Evolutionary conservation across 1,140 invertebrate species (phyloP).

Genomic region (Lordiphosa collinella): DNA sequence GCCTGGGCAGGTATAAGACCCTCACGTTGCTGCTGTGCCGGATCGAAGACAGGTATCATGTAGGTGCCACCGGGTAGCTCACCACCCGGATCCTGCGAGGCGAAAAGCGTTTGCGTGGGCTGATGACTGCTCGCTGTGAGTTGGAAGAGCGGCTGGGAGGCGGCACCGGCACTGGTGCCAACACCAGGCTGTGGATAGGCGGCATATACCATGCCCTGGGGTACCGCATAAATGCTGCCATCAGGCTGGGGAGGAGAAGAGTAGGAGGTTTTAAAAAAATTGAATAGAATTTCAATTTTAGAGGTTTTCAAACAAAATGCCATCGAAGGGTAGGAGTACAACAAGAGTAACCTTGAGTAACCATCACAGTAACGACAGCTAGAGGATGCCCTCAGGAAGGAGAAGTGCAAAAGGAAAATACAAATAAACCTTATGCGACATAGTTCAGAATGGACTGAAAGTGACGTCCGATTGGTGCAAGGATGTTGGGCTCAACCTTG

Average conservation of each 20-base stretch:
- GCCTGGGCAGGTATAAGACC: slow-evolving; percentile 69
- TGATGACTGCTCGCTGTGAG: slow-evolving; percentile 55
- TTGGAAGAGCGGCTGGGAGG: slow-evolving; percentile 64
- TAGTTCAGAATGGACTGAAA: too few relatives aligned
- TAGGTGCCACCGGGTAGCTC: slow-evolving; percentile 71
- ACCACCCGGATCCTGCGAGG: slow-evolving; percentile 58
- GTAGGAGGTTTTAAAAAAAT: neutral
- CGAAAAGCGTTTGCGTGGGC: slow-evolving; percentile 47
- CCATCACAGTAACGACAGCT: too few relatives aligned
- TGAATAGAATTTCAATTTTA: neutral
- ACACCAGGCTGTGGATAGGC: slow-evolving; percentile 71
- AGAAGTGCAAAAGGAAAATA: too few relatives aligned
- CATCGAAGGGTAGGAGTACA: too few relatives aligned
- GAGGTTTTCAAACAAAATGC: too few relatives aligned
- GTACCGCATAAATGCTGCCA: slow-evolving; percentile 78
- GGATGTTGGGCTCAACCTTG: too few relatives aligned
- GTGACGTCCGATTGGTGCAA: too few relatives aligned
- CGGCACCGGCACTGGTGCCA: slow-evolving; percentile 26
- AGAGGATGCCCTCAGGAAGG: too few relatives aligned
- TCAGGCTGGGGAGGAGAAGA: slow-evolving; percentile 47
- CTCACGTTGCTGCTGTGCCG: slow-evolving; percentile 64
- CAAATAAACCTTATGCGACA: too few relatives aligned
- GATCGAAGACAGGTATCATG: slow-evolving; percentile 79
- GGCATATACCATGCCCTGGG: slow-evolving; percentile 78
- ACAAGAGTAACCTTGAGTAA: too few relatives aligned